Percentiles rank a stretch among this genome's conserved stretches.
phyloP scores from a whole-genome alignment of 2,797 vertebrate genomes.

The Myotis daubentonii region DNA sequence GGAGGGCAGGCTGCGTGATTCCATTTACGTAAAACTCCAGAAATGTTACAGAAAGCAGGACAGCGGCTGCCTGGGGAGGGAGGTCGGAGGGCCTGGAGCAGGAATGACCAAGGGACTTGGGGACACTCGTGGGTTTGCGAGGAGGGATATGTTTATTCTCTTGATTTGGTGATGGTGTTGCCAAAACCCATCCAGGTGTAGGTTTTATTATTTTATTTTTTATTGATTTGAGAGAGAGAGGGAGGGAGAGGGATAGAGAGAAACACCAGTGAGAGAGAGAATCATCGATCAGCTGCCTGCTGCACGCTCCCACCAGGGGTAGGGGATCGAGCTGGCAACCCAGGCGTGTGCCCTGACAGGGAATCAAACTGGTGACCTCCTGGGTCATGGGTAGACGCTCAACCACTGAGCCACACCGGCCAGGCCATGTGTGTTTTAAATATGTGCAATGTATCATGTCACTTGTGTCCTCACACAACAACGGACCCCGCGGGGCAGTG shows the following conservation, averaged over 20 bases:
- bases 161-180: background rate
- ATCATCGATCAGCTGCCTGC: no score
- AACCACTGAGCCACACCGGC: no score
- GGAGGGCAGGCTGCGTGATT: no score
- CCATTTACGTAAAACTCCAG: background rate
- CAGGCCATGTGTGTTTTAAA: background rate
- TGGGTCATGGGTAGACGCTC: no score
- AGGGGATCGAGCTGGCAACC: no score
- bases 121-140: background rate
- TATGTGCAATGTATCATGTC: fast-evolving
- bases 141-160: background rate
- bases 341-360: no score
- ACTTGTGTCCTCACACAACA: background rate
- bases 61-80: background rate
- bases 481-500: background rate
- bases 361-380: no score
- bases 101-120: background rate
- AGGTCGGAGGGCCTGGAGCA: fast-evolving
- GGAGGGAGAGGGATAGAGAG: no score
- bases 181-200: background rate
- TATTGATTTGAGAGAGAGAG: no score
- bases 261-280: no score
- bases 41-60: background rate
- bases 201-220: no score
- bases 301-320: no score